Evolutionary conservation across 2,797 vertebrate species (phyloP).

Genomic region (Halcyon leucocephala): DNA sequence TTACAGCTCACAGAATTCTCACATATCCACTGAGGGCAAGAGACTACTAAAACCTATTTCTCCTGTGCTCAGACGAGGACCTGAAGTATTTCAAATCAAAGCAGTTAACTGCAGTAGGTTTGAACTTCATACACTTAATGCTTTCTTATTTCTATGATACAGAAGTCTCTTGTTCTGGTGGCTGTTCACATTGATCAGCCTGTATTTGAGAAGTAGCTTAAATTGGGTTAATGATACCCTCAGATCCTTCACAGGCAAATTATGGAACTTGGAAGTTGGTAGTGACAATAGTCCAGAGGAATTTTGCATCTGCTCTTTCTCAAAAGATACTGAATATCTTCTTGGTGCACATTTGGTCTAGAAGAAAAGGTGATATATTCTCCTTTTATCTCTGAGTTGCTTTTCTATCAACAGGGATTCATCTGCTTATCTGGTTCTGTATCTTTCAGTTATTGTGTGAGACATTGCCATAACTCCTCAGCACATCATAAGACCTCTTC

Average conservation of each 20-base stretch:
- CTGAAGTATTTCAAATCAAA: not conserved
- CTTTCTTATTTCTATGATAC: not conserved
- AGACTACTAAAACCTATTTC: not conserved
- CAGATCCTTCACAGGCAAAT: not conserved
- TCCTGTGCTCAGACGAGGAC: not conserved
- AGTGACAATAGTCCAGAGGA: not conserved
- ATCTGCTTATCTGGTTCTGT: not conserved
- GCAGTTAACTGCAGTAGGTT: not conserved
- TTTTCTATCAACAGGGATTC: not conserved
- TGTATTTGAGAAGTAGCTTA: not conserved
- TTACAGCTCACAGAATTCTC: not conserved
- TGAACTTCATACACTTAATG: not conserved
- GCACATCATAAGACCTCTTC: not conserved
- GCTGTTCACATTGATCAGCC: not conserved
- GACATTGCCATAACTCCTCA: not conserved
- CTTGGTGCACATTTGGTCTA: not conserved
- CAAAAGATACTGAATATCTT: not conserved
- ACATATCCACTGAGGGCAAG: not conserved
- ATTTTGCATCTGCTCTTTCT: not conserved
- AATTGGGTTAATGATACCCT: not conserved
- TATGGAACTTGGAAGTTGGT: not conserved
- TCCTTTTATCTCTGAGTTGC: not conserved
- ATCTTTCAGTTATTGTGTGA: not conserved
- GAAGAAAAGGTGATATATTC: not conserved
- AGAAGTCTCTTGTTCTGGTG: not conserved